A percentile compares a stretch with the other conserved stretches of the same genome.
Conservation (phyloP, 2,888 invertebrate genomes). For the Microplitis manilae region DNA sequence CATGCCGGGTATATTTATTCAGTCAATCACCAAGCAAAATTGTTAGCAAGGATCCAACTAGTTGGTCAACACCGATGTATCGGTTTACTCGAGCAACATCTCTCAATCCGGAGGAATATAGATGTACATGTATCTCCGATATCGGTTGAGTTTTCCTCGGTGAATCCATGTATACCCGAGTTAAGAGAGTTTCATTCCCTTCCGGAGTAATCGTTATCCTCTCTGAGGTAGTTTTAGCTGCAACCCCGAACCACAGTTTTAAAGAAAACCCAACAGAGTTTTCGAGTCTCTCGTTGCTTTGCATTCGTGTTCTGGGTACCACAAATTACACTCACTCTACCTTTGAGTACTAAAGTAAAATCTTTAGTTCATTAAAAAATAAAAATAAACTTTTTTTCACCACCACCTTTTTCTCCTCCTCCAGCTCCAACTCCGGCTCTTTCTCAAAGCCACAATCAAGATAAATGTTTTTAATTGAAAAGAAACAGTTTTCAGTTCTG, state of each 20-base stretch:
- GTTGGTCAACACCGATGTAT: not conserved
- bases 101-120: not conserved
- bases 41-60: not conserved
- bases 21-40: not conserved
- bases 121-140: not conserved
- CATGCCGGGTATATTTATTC: not conserved
- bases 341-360: not conserved
- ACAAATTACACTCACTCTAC: not conserved
- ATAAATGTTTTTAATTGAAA: not conserved
- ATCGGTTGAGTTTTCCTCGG: not conserved
- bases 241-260: not conserved
- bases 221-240: conserved; percentile 11
- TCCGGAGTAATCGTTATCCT: conserved; percentile 26
- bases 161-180: not conserved
- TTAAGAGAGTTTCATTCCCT: conserved; percentile 10
- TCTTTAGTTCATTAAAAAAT: not conserved
- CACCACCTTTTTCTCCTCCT: not conserved
- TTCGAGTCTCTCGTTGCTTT: not conserved
- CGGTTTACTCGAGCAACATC: not conserved
- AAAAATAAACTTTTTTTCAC: not conserved
- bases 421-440: not conserved
- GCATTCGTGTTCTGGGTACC: not conserved
- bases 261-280: not conserved
- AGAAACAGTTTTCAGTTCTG: not conserved
- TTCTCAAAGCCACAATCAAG: not conserved